Conservation (phyloP, 1,140 invertebrate genomes). For the Hylyphantes graminicola region DNA sequence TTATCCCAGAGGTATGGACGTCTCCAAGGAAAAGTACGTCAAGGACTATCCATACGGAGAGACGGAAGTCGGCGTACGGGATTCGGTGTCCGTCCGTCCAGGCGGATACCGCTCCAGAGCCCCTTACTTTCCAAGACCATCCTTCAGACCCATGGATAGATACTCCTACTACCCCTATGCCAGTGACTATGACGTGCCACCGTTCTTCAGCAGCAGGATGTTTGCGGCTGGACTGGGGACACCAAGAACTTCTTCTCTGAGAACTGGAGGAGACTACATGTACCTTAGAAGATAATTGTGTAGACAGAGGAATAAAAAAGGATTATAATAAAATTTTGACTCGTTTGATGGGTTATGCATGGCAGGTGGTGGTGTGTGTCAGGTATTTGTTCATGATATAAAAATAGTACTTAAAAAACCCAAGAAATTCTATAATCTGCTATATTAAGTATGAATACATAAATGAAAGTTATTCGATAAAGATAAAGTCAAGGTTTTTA, state of each 20-base stretch:
- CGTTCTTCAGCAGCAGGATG: background rate
- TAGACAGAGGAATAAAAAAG: no score
- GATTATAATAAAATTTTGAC: no score
- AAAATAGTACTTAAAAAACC: no score
- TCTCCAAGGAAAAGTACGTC: slow-evolving; percentile 5
- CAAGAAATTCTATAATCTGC: no score
- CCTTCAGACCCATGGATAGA: background rate
- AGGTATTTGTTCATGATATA: no score
- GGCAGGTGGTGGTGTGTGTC: no score
- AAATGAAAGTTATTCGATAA: no score
- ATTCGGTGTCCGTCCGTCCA: background rate
- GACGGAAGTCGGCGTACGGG: slow-evolving; percentile 12
- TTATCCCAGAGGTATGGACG: background rate
- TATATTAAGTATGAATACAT: no score
- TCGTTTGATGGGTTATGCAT: no score
- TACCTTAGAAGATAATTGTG: slow-evolving; percentile 37
- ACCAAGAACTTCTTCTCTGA: slow-evolving; percentile 19
- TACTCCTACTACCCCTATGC: background rate
- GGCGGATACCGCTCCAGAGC: background rate
- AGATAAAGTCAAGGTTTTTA: no score
- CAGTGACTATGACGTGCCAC: background rate
- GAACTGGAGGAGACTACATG: slow-evolving; percentile 15
- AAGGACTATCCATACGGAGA: slow-evolving; percentile 2
- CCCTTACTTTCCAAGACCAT: background rate
- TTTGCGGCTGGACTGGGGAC: background rate